Evolutionary conservation across 2,113 vertebrate genomes (phyloP), one percentile per base, ranked within the genome.

Genomic region (Hymenochirus boettgeri): DNA sequence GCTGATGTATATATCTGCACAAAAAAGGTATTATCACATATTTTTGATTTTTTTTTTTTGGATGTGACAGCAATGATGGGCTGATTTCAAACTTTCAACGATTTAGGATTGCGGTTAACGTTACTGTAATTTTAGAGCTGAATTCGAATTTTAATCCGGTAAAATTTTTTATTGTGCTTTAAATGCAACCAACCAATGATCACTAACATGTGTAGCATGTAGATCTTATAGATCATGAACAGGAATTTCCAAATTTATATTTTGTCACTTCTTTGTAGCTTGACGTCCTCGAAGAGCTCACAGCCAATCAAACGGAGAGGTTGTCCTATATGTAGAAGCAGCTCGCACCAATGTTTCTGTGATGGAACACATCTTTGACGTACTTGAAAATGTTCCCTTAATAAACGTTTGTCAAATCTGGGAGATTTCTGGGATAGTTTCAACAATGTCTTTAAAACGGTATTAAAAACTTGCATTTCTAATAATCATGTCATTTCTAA

Each of bases 341-440:
- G 46, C 61, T 29, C 31, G 52, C 42, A 56, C 23, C 31, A 60
- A 56, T 1, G 42, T 57, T 1, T 19, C 4, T 4, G 42, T 61
- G 8, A 19, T 51, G 0, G n/a, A 75, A 23, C 13, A 0, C 2
- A 21, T 79, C 46, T 73, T 77, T 39, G n/a, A 35, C 10, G 54
- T 21, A 7, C 48, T 77, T 1, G 29, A 39, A 4, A 6, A 33
- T 2, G 27, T n/a, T 31, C 12, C 4, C 7, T 3, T 1, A 2
- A 17, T 7, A 17, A 52, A 2, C 57, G 48, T 2, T n/a, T 54
- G 2, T 18, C 21, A 0, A 64, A 50, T 9, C 1, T 72, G 18
- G 65, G 11, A 0, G 3, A 4, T 6, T 79, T 71, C 54, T 79
- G 77, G 75, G 69, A 75, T 3, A 46, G 55, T 17, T 50, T 75